phyloP scores from a whole-genome alignment of 2,797 vertebrate genomes.

The Propithecus perrieri region DNA sequence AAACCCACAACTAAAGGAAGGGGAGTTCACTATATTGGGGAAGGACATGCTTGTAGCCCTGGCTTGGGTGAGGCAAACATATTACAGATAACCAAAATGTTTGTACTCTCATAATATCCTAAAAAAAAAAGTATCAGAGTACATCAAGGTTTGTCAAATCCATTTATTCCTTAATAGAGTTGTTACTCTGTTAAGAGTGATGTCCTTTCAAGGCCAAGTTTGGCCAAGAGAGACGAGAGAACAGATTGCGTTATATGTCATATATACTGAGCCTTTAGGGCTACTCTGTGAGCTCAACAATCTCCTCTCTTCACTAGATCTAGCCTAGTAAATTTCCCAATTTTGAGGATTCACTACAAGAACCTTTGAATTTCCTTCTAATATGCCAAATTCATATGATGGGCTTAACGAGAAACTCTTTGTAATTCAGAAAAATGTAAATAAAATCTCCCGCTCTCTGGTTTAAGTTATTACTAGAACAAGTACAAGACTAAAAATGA shows the following conservation, averaged over 20 bases:
- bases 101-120: too few relatives aligned
- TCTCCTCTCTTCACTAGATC: neutral
- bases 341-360: slow-evolving; percentile 4
- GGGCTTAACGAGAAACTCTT: neutral
- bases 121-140: neutral
- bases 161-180: slow-evolving; percentile 8
- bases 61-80: too few relatives aligned
- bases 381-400: slow-evolving; percentile 6
- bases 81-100: too few relatives aligned
- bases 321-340: neutral
- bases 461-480: slow-evolving; percentile 45
- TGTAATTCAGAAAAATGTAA: neutral
- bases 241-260: neutral
- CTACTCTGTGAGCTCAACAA: neutral
- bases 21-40: too few relatives aligned
- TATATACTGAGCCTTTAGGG: neutral
- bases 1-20: too few relatives aligned
- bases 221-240: neutral
- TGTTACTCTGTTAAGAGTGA: neutral
- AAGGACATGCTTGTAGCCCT: too few relatives aligned
- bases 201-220: neutral
- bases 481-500: slow-evolving; percentile 48
- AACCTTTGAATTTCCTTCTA: slow-evolving; percentile 20
- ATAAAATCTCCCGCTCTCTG: slow-evolving; percentile 14
- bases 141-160: neutral